Conservation (phyloP, 2,113 vertebrate genomes). For the Eulemur rufifrons region DNA sequence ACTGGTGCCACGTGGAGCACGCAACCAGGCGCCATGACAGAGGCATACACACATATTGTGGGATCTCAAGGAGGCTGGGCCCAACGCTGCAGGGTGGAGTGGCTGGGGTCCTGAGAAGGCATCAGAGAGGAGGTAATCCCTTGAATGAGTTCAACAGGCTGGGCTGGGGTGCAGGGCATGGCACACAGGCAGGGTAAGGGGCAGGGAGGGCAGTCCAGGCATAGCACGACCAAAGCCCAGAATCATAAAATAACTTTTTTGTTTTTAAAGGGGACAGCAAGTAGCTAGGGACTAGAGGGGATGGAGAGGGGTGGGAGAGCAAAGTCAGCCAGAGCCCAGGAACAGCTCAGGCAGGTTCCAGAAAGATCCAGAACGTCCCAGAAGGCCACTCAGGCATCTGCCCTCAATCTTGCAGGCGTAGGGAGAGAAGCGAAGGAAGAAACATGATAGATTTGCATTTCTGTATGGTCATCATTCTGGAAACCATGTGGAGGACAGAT, state of each 20-base stretch:
- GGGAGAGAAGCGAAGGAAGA: neutral
- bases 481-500: slow-evolving; percentile 60
- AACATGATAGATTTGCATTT: slow-evolving; percentile 46
- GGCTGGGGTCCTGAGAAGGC: neutral
- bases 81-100: neutral
- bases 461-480: slow-evolving; percentile 42
- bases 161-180: neutral
- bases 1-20: rapidly evolving
- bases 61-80: neutral
- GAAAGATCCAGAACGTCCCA: slow-evolving; percentile 29
- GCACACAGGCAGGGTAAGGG: neutral
- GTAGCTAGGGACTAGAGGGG: neutral
- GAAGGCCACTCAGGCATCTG: neutral
- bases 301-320: neutral
- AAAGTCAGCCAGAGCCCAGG: neutral
- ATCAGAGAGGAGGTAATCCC: neutral
- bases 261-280: neutral
- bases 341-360: neutral
- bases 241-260: neutral
- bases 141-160: neutral
- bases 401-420: neutral
- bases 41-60: neutral
- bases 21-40: neutral
- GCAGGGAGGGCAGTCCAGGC: neutral
- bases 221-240: neutral